Conservation (phyloP, 2,797 vertebrate species). For the Sciaenops ocellatus region DNA sequence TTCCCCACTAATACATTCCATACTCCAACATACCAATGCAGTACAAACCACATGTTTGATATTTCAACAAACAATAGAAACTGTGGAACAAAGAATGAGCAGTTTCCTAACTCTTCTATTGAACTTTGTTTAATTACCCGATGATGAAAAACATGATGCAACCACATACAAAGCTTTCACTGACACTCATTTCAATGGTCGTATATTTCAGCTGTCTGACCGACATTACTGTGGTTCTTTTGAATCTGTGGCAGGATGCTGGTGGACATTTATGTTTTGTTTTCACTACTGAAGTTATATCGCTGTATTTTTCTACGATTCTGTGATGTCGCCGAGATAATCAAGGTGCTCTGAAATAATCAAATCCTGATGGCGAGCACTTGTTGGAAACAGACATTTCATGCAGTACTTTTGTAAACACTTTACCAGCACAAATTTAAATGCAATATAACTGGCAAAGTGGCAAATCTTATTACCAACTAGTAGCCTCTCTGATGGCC, state of each 20-base stretch:
- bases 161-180: constrained; percentile 22
- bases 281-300: constrained; percentile 64
- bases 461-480: neutral
- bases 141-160: constrained; percentile 29
- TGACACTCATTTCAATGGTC: constrained; percentile 4
- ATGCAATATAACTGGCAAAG: neutral
- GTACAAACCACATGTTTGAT: constrained; percentile 29
- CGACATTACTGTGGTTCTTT: constrained; percentile 8
- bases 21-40: constrained; percentile 11
- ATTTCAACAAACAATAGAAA: constrained; percentile 51
- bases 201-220: constrained; percentile 17
- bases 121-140: constrained; percentile 11
- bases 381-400: constrained; percentile 72
- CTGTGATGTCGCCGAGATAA: constrained; percentile 31
- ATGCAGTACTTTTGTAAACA: constrained; percentile 1
- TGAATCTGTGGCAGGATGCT: constrained; percentile 34
- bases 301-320: constrained; percentile 53
- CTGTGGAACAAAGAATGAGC: constrained; percentile 39
- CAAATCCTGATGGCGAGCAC: constrained; percentile 36
- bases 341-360: constrained; percentile 44
- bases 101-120: constrained; percentile 15
- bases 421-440: neutral
- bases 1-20: constrained; percentile 62
- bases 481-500: neutral
- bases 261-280: constrained; percentile 47